Conservation (phyloP, 2,888 invertebrate species). For the Laspeyria flexula region DNA sequence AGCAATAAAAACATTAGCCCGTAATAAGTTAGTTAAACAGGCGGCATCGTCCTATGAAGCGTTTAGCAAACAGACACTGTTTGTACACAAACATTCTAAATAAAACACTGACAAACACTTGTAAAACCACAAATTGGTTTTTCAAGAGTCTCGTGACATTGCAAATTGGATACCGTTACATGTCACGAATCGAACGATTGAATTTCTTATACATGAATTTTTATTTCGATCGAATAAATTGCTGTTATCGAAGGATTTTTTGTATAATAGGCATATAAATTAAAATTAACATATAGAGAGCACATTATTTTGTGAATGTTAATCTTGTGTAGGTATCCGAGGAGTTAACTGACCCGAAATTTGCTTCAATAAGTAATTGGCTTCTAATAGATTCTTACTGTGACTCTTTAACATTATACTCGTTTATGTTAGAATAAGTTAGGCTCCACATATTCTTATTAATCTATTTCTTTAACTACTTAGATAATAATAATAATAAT, state of each 20-base stretch:
- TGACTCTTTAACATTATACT: too few species aligned
- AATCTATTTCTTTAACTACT: too few species aligned
- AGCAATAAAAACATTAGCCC: neutral
- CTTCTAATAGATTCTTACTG: too few species aligned
- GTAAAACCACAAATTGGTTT: conserved; percentile 39
- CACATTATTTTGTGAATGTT: neutral
- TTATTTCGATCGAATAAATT: conserved; percentile 1
- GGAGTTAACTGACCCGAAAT: too few species aligned
- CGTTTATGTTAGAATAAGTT: too few species aligned
- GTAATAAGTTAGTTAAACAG: conserved; percentile 1
- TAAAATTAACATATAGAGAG: neutral
- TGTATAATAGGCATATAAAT: neutral
- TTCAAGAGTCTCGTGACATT: conserved; percentile 38
- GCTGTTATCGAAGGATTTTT: neutral
- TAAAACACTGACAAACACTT: conserved; percentile 46
- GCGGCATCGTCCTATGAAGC: conserved; percentile 32
- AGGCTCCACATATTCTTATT: too few species aligned
- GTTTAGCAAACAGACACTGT: conserved; percentile 54
- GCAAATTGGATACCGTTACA: conserved; percentile 49
- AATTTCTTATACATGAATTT: conserved; percentile 11
- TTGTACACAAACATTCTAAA: conserved; percentile 60
- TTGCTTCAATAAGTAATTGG: too few species aligned
- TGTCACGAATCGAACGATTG: conserved; percentile 16
- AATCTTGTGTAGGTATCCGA: neutral
- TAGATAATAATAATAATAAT: too few species aligned